These are phyloP conservation scores for Stenurella melanura DNA, from an alignment of 2,888 invertebrate genomes.

Conservation along the genomic window DNA sequence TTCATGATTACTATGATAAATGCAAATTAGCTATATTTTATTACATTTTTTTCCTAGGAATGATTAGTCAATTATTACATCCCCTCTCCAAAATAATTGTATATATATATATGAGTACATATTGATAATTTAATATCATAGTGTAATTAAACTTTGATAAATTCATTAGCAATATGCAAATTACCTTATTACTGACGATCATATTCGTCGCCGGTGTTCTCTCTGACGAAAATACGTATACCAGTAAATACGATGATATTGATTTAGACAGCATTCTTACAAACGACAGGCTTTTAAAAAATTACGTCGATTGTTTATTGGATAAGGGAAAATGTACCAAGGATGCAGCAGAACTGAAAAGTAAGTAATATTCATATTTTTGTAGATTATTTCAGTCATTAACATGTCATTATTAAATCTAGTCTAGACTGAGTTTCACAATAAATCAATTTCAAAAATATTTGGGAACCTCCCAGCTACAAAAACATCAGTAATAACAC, in stretches of 20 bases:
- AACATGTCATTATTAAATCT: too few relatives aligned
- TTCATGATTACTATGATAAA: background rate
- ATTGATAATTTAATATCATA: background rate
- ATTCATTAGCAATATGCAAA: background rate
- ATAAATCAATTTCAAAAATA: too few relatives aligned
- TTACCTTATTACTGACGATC: background rate
- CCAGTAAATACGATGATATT: constrained; percentile 72
- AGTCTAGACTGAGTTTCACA: too few relatives aligned
- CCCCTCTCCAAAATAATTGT: too few relatives aligned
- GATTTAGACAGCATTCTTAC: constrained; percentile 81
- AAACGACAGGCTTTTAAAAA: constrained; percentile 79
- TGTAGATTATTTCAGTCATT: too few relatives aligned
- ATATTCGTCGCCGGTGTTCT: background rate
- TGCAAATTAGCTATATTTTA: background rate
- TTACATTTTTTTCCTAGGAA: background rate
- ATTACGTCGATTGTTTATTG: constrained; percentile 74
- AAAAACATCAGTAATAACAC: too few relatives aligned
- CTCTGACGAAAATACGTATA: constrained; percentile 31
- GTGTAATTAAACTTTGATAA: background rate
- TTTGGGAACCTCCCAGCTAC: too few relatives aligned
- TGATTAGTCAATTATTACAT: background rate
- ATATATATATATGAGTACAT: background rate
- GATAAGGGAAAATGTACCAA: constrained; percentile 80
- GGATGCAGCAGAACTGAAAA: constrained; percentile 82
- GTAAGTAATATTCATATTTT: constrained; percentile 72